phyloP scores from a whole-genome alignment of 2,113 vertebrate genomes.

The Andinoacara biseriatus region DNA sequence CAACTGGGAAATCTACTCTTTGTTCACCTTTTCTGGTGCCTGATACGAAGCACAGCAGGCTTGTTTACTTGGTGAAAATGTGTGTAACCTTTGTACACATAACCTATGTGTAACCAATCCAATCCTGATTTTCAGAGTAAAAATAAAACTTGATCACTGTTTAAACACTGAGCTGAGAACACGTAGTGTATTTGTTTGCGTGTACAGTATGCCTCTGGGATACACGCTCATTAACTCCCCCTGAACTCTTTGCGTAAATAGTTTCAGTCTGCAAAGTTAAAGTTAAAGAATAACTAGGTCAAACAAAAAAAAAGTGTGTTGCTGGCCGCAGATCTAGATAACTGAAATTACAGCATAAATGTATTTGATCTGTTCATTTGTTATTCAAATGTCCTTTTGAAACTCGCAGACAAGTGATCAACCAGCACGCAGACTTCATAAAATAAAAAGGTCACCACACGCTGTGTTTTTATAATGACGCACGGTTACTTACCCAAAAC shows the following conservation, averaged over 20 bases:
- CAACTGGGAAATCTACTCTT: background rate
- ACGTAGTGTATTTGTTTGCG: slow-evolving; percentile 11
- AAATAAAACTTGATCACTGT: background rate
- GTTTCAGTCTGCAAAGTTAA: slow-evolving; percentile 14
- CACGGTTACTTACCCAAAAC: slow-evolving; percentile 90
- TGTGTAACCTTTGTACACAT: background rate
- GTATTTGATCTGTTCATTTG: background rate
- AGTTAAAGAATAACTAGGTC: slow-evolving; percentile 29
- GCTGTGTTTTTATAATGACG: background rate
- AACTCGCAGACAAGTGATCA: slow-evolving; percentile 1
- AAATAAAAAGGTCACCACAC: background rate
- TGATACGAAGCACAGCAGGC: background rate
- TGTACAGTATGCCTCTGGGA: background rate
- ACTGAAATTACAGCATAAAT: background rate
- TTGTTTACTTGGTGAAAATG: background rate
- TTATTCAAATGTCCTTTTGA: background rate
- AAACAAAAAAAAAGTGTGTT: slow-evolving; percentile 8
- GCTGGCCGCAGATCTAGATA: background rate
- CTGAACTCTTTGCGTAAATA: background rate
- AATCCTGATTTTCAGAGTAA: background rate
- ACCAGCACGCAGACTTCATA: background rate
- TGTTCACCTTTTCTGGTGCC: background rate
- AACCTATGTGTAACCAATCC: background rate
- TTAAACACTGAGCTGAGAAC: background rate
- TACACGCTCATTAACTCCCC: background rate